Base-by-base conservation (phyloP, 2,113 vertebrate genomes). In the Ranitomeya variabilis region DNA sequence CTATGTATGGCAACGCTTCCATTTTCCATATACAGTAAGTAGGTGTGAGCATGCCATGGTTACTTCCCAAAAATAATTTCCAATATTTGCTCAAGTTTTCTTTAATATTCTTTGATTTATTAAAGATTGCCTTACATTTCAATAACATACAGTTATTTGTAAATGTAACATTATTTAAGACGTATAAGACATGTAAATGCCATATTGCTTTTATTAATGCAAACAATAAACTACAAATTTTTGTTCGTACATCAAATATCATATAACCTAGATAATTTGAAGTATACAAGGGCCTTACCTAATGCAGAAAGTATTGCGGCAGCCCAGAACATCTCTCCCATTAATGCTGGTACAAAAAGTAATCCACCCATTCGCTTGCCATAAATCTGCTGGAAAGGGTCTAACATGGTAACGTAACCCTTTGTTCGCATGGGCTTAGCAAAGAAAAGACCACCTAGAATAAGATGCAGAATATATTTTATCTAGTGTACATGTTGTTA, bases 291-390 rank as follows among this genome's bases (percentile, higher is more conserved):
- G 16, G 7, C 45, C 95, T 92, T 95, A 99, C 98, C 98, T 92
- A 99, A 93, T 15, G 98, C 98, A 87, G 98, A 99, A 89, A 99
- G 95, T 92, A 99, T 99, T 80, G 98, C 97, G n/a, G 97, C 98
- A 52, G 98, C 99, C 98, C 98, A 99, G 94, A 99, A 99, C 94
- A 99, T 99, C 91, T 99, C 98, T 88, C 98, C 98, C 97, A 99
- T 97, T 76, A 99, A 93, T 0, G 98, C 98, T 4, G 98, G 98
- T 89, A 99, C 97, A 91, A 99, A 99, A 8, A 99, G 94, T 69
- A 99, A 93, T 0, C 98, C 98, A 0, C 98, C 98, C 98, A 99
- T 99, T 87, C 98, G 95, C 92, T 99, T 96, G 31, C 98, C 98
- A 80, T 99, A 99, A 45, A 98, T 91, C 91, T 98, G 97, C 93